Percentiles rank a stretch among this genome's conserved stretches.
These are phyloP conservation scores for Meliscaeva auricollis DNA, from an alignment of 2,888 invertebrate genomes.

Conservation along the genomic window DNA sequence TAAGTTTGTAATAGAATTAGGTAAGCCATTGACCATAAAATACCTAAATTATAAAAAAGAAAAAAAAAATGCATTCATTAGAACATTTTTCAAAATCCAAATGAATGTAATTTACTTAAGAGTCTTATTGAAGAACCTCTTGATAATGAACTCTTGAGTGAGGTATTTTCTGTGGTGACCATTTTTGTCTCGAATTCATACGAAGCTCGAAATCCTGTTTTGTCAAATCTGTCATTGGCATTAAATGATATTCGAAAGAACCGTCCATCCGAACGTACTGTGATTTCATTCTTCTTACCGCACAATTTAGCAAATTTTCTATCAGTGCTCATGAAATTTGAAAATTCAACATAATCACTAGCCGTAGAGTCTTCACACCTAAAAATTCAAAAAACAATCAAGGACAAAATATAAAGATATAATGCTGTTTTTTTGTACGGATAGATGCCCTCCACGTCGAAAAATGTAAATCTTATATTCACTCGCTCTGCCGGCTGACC, in stretches of 20 bases:
- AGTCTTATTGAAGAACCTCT: background rate
- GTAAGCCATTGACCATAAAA: background rate
- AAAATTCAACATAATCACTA: slow-evolving; percentile 98
- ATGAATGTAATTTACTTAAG: background rate
- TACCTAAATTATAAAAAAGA: background rate
- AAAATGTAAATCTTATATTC: slow-evolving; percentile 93
- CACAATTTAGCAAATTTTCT: slow-evolving; percentile 95
- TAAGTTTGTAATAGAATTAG: background rate
- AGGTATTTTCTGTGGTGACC: slow-evolving; percentile 79
- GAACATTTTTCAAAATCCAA: background rate
- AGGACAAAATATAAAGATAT: background rate
- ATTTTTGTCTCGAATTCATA: slow-evolving; percentile 92
- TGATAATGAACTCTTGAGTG: slow-evolving; percentile 78
- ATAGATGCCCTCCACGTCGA: slow-evolving; percentile 96
- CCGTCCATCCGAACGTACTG: slow-evolving; percentile 93
- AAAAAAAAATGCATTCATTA: background rate
- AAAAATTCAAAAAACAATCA: background rate
- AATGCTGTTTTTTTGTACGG: slow-evolving; percentile 90
- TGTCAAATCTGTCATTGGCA: slow-evolving; percentile 97
- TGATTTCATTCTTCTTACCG: slow-evolving; percentile 89
- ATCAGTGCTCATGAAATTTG: slow-evolving; percentile 96
- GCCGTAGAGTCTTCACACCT: slow-evolving; percentile 96
- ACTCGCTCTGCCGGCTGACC: slow-evolving; percentile 91
- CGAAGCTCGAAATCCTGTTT: slow-evolving; percentile 96
- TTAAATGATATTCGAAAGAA: slow-evolving; percentile 98